These are phyloP conservation scores for Daktulosphaira vitifoliae DNA, from an alignment of 1,140 invertebrate species.

Conservation along the genomic window DNA sequence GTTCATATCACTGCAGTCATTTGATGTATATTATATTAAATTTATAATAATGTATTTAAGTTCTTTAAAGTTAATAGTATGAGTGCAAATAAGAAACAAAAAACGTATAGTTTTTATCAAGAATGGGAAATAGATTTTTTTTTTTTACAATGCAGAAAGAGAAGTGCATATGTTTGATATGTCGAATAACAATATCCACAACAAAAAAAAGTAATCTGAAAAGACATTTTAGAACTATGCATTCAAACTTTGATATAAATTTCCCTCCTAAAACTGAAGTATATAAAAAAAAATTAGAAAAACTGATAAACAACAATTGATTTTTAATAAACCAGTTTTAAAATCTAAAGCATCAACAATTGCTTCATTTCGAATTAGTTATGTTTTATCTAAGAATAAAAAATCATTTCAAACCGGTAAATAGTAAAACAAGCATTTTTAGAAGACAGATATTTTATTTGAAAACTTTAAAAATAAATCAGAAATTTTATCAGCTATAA, in stretches of 20 bases:
- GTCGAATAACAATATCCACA: too few species aligned
- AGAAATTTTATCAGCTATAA: slow-evolving; percentile 15
- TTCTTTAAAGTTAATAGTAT: too few species aligned
- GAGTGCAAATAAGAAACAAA: too few species aligned
- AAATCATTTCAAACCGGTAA: neutral
- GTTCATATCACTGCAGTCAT: too few species aligned
- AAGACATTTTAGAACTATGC: neutral
- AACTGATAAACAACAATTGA: slow-evolving; percentile 9
- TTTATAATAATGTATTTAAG: too few species aligned
- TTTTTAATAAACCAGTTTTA: slow-evolving; percentile 13
- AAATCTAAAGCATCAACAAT: slow-evolving; percentile 5
- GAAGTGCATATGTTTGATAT: too few species aligned
- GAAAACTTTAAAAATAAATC: slow-evolving; percentile 1
- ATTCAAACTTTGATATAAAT: slow-evolving; percentile 5
- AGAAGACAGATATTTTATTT: slow-evolving; percentile 13
- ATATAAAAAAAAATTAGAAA: neutral
- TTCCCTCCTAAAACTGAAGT: slow-evolving; percentile 6
- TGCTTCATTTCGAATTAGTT: slow-evolving; percentile 7
- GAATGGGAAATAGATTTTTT: too few species aligned
- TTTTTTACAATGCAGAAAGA: too few species aligned
- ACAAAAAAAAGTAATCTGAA: too few species aligned
- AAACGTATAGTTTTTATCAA: too few species aligned
- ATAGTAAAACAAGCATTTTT: slow-evolving; percentile 12
- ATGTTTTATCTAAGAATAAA: slow-evolving; percentile 12
- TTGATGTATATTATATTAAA: too few species aligned